phyloP scores from a whole-genome alignment of 2,113 vertebrate genomes.

The Ascaphus truei region DNA sequence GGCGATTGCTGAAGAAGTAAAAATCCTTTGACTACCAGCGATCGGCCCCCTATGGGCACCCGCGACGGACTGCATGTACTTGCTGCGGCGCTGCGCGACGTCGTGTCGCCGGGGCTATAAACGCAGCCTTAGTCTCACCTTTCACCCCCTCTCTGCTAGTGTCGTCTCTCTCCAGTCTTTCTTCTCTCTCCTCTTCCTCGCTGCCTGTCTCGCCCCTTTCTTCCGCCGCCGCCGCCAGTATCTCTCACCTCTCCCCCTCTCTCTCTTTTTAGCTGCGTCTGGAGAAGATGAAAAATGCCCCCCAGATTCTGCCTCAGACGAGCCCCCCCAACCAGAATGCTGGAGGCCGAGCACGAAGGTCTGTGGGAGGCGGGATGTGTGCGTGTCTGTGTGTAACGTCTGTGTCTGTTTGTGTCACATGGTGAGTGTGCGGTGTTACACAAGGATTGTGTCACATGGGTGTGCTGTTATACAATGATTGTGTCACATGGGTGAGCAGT shows the following conservation, averaged over 20 bases:
- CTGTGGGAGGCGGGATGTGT: neutral
- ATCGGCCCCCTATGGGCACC: no score
- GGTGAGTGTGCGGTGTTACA: neutral
- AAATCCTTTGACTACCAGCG: no score
- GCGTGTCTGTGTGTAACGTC: neutral
- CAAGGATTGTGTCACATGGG: no score
- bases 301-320: conserved; percentile 64
- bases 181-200: conserved; percentile 48
- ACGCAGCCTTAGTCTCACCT: no score
- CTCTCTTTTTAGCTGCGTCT: neutral
- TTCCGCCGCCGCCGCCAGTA: conserved; percentile 27
- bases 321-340: conserved; percentile 57
- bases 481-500: no score
- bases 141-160: no score
- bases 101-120: no score
- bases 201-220: conserved; percentile 33
- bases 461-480: no score
- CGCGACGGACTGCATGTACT: no score
- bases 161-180: no score
- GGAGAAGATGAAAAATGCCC: conserved; percentile 53
- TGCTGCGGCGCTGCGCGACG: no score
- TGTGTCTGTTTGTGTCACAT: neutral
- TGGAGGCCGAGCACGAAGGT: conserved; percentile 67
- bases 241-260: neutral
- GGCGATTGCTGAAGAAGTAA: no score